A percentile compares a stretch with the other conserved stretches of the same genome.
Evolutionary conservation across 2,113 vertebrate species (phyloP).

Genomic region (Heterocephalus glaber): DNA sequence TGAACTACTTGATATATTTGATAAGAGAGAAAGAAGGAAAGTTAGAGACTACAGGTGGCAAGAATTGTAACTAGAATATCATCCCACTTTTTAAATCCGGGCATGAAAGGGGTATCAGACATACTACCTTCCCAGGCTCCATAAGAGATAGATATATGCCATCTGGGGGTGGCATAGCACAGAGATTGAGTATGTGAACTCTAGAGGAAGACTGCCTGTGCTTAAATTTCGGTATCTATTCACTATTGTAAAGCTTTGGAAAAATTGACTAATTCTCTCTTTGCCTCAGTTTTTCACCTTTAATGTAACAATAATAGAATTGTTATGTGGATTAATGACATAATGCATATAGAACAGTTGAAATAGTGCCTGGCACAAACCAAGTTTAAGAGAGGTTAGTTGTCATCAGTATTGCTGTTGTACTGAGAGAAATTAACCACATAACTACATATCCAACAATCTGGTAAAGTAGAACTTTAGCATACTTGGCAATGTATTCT

Average conservation of each 20-base stretch:
- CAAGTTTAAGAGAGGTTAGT: background rate
- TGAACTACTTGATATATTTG: background rate
- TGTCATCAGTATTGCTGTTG: background rate
- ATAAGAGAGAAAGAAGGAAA: background rate
- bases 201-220: background rate
- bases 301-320: background rate
- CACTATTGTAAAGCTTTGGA: background rate
- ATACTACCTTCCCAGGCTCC: background rate
- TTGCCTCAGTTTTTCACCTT: constrained; percentile 16
- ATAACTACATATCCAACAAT: background rate
- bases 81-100: constrained; percentile 1
- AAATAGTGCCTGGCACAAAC: background rate
- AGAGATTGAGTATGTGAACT: background rate
- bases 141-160: background rate
- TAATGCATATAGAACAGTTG: background rate
- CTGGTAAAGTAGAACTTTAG: background rate
- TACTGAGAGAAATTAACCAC: background rate
- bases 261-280: constrained; percentile 25
- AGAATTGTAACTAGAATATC: background rate
- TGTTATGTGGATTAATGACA: background rate
- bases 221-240: background rate
- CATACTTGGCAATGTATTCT: background rate
- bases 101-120: background rate
- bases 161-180: background rate
- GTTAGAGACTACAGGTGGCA: background rate